Evolutionary conservation across 2,888 invertebrate species (phyloP), one percentile per base, ranked within the genome.

Genomic region (Ctenicera cuprea): DNA sequence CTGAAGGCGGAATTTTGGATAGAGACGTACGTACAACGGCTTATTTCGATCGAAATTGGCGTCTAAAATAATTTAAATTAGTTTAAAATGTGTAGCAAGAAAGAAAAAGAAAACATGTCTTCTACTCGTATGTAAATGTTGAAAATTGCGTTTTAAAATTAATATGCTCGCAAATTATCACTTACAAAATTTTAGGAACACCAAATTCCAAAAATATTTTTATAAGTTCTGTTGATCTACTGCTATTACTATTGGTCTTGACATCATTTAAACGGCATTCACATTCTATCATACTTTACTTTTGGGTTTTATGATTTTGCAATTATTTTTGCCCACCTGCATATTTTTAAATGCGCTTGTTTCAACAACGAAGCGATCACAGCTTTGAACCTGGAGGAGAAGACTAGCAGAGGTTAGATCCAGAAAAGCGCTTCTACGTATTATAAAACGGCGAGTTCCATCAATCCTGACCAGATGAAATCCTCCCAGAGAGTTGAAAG

Each of bases 1-100:
- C 92, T 91, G 82, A 94, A 93, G 0, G 92, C 90, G 57, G 89
- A 88, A 18, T 90, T 89, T 80, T 91, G 90, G 75, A 94, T 87
- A 18, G 89, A 87, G 12, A 93, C 91, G 80, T 88, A 87, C 70
- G 87, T 87, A 82, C 91, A 91, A 74, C 90, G 87, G 63, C 87
- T 87, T 80, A 94, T 90, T 74, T 89, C 88, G 38, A 90, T 90
- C 68, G 91, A 90, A 67, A 93, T 87, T 38, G 92, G 91, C 71
- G 92, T 92, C 75, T 75, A 14, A 52, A 65, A 73, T 8, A 11
- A 59, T 37, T 30, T 22, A 3, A 52, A 48, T 12, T 12, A 48
- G 18, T 48, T 48, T 4, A 41, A 26, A n/a, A n/a, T n/a, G n/a
- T n/a, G n/a, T n/a, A n/a, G n/a, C n/a, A 26, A 14, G 50, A 52